phyloP scores from a whole-genome alignment of 1,140 invertebrate species.

The Scaptomyza pallida region DNA sequence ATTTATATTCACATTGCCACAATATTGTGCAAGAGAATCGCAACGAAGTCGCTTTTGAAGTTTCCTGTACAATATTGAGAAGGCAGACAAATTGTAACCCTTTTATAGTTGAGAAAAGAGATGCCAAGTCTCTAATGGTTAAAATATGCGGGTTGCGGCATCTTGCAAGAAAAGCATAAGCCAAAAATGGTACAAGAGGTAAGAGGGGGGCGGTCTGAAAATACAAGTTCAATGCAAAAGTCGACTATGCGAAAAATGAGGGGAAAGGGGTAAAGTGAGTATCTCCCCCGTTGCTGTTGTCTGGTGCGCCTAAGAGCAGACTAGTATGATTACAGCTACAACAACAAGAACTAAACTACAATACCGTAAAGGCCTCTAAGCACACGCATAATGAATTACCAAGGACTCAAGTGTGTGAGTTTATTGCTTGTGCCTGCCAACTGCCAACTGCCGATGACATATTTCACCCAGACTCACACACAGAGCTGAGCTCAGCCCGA shows the following conservation, averaged over 20 bases:
- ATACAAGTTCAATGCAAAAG: slow-evolving; percentile 60
- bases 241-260: neutral
- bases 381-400: slow-evolving; percentile 82
- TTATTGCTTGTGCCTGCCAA: slow-evolving; percentile 47
- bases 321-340: slow-evolving; percentile 36
- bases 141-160: slow-evolving; percentile 75
- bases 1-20: slow-evolving; percentile 70
- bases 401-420: slow-evolving; percentile 41
- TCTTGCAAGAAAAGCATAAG: slow-evolving; percentile 67
- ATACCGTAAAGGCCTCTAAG: slow-evolving; percentile 72
- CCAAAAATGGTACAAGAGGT: slow-evolving; percentile 1
- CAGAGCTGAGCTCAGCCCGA: neutral
- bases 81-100: slow-evolving; percentile 61
- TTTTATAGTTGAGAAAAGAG: slow-evolving; percentile 49
- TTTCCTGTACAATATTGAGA: slow-evolving; percentile 13
- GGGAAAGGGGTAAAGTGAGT: too few species aligned
- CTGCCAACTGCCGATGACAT: slow-evolving; percentile 78
- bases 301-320: slow-evolving; percentile 70
- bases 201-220: neutral
- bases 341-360: slow-evolving; percentile 51
- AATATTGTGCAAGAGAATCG: slow-evolving; percentile 31
- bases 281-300: slow-evolving; percentile 13
- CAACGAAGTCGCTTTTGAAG: slow-evolving; percentile 68
- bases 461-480: slow-evolving; percentile 67
- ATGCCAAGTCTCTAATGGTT: slow-evolving; percentile 45